Conservation (phyloP, 2,888 invertebrate genomes). For the Volucella bombylans region DNA sequence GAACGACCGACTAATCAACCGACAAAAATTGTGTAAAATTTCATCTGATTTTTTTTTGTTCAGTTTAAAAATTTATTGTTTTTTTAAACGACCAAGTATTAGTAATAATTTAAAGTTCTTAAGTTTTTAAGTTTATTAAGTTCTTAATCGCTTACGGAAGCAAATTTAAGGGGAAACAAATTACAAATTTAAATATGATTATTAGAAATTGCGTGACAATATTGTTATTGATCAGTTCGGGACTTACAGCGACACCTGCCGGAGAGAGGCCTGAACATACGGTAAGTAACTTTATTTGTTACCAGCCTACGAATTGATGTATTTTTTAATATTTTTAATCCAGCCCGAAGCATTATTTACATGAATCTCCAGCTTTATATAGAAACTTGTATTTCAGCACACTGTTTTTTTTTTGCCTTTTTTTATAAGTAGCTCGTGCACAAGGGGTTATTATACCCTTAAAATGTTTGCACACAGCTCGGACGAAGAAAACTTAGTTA, state of each 20-base stretch:
- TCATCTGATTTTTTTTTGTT: constrained; percentile 23
- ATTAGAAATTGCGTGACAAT: constrained; percentile 57
- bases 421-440: too few relatives aligned
- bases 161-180: constrained; percentile 1
- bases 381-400: too few relatives aligned
- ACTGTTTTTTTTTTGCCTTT: too few relatives aligned
- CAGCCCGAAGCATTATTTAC: too few relatives aligned
- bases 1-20: constrained; percentile 9
- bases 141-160: constrained; percentile 12
- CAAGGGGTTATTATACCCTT: too few relatives aligned
- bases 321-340: not conserved
- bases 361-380: too few relatives aligned
- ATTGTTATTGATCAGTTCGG: constrained; percentile 53
- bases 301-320: not conserved
- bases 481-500: too few relatives aligned
- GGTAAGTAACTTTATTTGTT: constrained; percentile 35
- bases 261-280: constrained; percentile 61
- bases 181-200: constrained; percentile 58
- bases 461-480: too few relatives aligned
- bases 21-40: constrained; percentile 43
- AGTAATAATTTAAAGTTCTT: constrained; percentile 54
- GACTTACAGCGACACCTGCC: constrained; percentile 58
- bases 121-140: too few relatives aligned
- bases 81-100: constrained; percentile 47
- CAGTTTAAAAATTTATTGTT: constrained; percentile 25